phyloP scores from a whole-genome alignment of 1,140 invertebrate species.

The Nebria ingens region DNA sequence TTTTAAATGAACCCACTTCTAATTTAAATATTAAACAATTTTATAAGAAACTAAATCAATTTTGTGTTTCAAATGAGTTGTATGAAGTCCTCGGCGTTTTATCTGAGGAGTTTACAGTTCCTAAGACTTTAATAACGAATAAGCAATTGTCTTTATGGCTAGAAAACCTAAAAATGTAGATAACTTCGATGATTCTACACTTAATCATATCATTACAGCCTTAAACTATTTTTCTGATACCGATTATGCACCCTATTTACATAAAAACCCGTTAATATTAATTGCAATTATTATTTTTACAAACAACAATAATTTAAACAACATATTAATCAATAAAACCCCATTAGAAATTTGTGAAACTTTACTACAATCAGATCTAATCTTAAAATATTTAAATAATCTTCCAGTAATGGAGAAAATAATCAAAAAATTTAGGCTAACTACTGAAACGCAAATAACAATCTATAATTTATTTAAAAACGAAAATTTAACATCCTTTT shows the following conservation, averaged over 20 bases:
- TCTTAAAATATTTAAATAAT: neutral
- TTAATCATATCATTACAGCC: conserved; percentile 26
- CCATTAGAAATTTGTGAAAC: neutral
- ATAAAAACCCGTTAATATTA: conserved; percentile 33
- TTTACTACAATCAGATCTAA: neutral
- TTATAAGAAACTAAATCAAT: conserved; percentile 40
- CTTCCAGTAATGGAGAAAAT: neutral
- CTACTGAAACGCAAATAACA: too few species aligned
- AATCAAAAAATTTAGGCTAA: neutral
- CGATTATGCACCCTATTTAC: conserved; percentile 31
- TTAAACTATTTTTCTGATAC: conserved; percentile 28
- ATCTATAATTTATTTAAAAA: too few species aligned
- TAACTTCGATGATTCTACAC: conserved; percentile 19
- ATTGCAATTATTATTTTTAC: conserved; percentile 33
- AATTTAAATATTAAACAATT: conserved; percentile 43
- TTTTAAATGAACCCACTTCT: conserved; percentile 41
- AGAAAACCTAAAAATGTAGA: neutral
- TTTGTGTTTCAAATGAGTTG: conserved; percentile 42
- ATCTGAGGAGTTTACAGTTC: conserved; percentile 20
- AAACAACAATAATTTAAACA: conserved; percentile 4
- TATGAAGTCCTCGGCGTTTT: conserved; percentile 39
- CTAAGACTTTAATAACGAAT: conserved; percentile 18
- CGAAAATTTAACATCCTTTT: too few species aligned
- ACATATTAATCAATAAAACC: conserved; percentile 11
- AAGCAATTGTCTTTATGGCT: conserved; percentile 20